Percentiles rank a stretch among this genome's conserved stretches.
These are phyloP conservation scores for Dorcus hopei DNA, from an alignment of 2,888 invertebrate genomes.

Conservation along the genomic window DNA sequence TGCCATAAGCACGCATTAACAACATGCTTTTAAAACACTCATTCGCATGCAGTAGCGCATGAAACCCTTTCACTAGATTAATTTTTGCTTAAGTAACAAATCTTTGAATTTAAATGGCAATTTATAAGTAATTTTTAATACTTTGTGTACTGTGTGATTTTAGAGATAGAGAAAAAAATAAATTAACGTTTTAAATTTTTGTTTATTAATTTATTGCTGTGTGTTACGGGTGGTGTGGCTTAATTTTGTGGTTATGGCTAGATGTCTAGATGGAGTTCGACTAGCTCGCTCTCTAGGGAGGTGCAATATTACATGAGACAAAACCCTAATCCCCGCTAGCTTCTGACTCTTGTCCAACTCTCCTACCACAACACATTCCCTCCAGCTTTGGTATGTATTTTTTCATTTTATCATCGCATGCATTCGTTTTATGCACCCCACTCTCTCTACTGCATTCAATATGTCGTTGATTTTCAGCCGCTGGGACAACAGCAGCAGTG, in stretches of 20 bases:
- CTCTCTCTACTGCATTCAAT: too few species aligned
- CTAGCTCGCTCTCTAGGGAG: conserved; percentile 61
- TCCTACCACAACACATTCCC: conserved; percentile 15
- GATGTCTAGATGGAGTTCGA: conserved; percentile 63
- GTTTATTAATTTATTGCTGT: conserved; percentile 22
- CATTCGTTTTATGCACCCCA: neutral
- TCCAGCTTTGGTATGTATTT: conserved; percentile 21
- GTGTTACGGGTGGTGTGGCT: conserved; percentile 38
- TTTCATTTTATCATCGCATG: neutral
- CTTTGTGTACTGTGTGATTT: too few species aligned
- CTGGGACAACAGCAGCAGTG: too few species aligned
- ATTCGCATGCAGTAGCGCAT: neutral
- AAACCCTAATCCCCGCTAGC: conserved; percentile 46
- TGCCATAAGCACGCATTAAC: neutral
- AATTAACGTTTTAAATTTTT: neutral
- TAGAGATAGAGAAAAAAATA: too few species aligned
- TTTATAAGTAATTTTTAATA: too few species aligned
- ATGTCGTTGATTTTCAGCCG: too few species aligned
- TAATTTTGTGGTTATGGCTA: conserved; percentile 54
- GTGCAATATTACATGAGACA: conserved; percentile 59
- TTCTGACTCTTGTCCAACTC: conserved; percentile 17
- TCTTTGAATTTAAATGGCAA: too few species aligned
- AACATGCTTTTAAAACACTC: neutral
- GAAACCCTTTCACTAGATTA: too few species aligned
- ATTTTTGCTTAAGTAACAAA: too few species aligned